Evolutionary conservation across 2,888 invertebrate species (phyloP).

Genomic region (Sinhomidia bicolor): DNA sequence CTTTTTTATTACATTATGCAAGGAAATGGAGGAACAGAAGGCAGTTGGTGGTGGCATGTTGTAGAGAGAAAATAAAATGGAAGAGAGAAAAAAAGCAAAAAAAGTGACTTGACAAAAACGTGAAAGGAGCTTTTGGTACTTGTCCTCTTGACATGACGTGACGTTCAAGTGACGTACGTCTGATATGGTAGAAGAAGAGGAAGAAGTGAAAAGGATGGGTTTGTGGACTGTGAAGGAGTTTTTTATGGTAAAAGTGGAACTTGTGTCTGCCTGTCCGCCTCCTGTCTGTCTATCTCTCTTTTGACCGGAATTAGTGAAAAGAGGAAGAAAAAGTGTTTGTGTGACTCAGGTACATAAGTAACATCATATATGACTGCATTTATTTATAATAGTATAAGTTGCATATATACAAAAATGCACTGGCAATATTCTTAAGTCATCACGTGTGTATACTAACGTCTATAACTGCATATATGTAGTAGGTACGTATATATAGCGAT

Average conservation of each 20-base stretch:
- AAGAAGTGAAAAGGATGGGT: constrained; percentile 28
- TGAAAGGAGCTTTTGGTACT: constrained; percentile 64
- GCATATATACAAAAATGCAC: too few species aligned
- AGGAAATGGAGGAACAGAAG: constrained; percentile 8
- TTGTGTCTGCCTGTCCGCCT: constrained; percentile 60
- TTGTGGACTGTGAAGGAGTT: constrained; percentile 34
- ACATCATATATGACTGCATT: background rate
- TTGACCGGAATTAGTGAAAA: constrained; percentile 38
- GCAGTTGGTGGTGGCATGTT: background rate
- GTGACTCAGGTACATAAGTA: constrained; percentile 28
- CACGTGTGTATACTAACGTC: too few species aligned
- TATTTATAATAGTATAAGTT: too few species aligned
- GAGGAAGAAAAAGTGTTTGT: constrained; percentile 56
- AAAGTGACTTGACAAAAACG: constrained; percentile 61
- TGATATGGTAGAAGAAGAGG: constrained; percentile 20
- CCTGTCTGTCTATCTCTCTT: constrained; percentile 54
- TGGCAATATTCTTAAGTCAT: too few species aligned
- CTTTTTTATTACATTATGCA: constrained; percentile 27
- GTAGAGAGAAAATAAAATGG: background rate
- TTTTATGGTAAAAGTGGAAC: constrained; percentile 57
- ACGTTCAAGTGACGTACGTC: constrained; percentile 59
- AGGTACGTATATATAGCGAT: too few species aligned
- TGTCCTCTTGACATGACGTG: constrained; percentile 59
- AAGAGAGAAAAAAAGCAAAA: constrained; percentile 24
- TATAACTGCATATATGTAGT: too few species aligned